These are phyloP conservation scores for Seriola rivoliana DNA, from an alignment of 2,113 vertebrate species.

Conservation along the genomic window DNA sequence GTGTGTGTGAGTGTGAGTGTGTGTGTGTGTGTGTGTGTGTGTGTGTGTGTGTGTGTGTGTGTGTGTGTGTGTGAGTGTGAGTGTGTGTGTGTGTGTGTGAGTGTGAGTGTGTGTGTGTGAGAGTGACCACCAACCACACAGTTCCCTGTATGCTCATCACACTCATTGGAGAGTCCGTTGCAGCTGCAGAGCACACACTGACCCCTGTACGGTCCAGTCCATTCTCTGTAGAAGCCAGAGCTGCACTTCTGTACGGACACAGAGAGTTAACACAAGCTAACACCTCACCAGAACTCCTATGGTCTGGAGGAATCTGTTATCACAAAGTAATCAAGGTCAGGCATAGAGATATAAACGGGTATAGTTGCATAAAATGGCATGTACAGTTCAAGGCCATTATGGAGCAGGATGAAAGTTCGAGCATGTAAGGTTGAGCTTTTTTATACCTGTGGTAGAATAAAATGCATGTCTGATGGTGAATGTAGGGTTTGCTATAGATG, in stretches of 20 bases:
- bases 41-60: too few relatives aligned
- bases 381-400: neutral
- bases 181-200: slow-evolving; percentile 89
- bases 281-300: neutral
- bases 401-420: neutral
- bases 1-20: too few relatives aligned
- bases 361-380: accelerated
- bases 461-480: neutral
- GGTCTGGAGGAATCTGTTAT: neutral
- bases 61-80: too few relatives aligned
- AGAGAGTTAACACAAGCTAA: slow-evolving; percentile 17
- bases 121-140: slow-evolving; percentile 85
- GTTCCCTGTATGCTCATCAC: slow-evolving; percentile 86
- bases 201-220: slow-evolving; percentile 73
- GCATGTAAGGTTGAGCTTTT: neutral
- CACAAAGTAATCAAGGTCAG: neutral
- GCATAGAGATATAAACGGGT: neutral
- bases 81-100: slow-evolving; percentile 5
- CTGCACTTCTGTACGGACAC: slow-evolving; percentile 82
- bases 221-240: slow-evolving; percentile 87
- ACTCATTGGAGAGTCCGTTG: slow-evolving; percentile 88
- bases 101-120: slow-evolving; percentile 8
- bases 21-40: too few relatives aligned
- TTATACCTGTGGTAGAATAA: neutral
- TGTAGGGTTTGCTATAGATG: neutral